A percentile compares a stretch with the other conserved stretches of the same genome.
phyloP scores from a whole-genome alignment of 2,888 invertebrate species.

The Ectemnius lituratus region DNA sequence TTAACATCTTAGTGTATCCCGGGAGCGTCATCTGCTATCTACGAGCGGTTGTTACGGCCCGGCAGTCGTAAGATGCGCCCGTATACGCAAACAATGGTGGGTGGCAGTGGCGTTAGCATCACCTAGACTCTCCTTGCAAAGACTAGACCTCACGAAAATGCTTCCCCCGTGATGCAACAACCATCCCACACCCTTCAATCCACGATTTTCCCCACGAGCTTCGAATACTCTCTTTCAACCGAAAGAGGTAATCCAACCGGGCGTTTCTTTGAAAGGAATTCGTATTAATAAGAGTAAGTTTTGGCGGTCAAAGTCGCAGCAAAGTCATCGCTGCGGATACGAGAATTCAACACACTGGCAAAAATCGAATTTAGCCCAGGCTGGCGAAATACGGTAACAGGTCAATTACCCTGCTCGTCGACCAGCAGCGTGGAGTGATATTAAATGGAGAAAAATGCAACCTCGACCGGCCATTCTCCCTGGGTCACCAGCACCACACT shows the following conservation, averaged over 20 bases:
- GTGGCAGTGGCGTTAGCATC: constrained; percentile 2
- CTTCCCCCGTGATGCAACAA: constrained; percentile 21
- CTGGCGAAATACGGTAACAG: no score
- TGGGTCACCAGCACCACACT: no score
- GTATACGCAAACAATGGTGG: constrained; percentile 12
- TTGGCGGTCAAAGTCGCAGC: neutral
- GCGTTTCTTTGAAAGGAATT: no score
- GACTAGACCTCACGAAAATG: constrained; percentile 36
- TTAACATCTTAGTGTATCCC: constrained; percentile 76
- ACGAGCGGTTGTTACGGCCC: constrained; percentile 63
- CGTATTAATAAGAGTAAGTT: neutral
- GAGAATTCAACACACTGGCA: no score
- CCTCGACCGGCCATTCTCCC: no score
- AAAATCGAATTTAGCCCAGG: no score
- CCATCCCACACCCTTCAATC: neutral
- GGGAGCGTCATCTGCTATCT: constrained; percentile 75
- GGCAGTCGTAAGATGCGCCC: constrained; percentile 46
- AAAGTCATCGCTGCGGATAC: neutral
- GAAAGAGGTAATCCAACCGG: neutral
- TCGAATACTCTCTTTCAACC: neutral
- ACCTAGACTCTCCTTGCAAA: constrained; percentile 7
- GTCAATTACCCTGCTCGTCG: neutral
- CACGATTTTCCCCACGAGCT: neutral
- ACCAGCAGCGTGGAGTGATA: neutral
- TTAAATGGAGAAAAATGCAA: constrained; percentile 4